Conservation (phyloP, 2,888 invertebrate species). For the Bursaphelenchus okinawaensis region DNA sequence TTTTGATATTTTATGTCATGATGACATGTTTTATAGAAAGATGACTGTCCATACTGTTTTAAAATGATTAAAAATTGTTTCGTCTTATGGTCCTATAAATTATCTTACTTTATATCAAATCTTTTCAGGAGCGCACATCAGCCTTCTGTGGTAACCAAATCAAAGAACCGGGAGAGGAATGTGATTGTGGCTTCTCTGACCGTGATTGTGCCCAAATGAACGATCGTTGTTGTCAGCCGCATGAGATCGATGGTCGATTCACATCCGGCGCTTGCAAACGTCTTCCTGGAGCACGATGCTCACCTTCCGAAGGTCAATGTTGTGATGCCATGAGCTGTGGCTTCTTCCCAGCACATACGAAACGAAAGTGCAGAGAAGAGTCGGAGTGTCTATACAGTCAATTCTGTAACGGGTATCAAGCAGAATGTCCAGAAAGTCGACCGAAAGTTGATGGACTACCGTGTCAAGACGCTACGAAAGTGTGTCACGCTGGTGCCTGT, state of each 20-base stretch:
- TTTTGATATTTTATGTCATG: not conserved
- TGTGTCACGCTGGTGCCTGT: conserved; percentile 76
- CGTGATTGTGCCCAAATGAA: conserved; percentile 70
- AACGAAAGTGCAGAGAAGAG: conserved; percentile 60
- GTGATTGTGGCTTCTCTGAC: conserved; percentile 81
- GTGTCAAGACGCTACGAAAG: conserved; percentile 89
- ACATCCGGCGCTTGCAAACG: conserved; percentile 66
- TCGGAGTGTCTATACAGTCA: conserved; percentile 51
- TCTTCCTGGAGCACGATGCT: conserved; percentile 40
- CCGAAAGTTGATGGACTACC: conserved; percentile 84
- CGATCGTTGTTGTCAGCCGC: conserved; percentile 78
- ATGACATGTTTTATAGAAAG: not conserved
- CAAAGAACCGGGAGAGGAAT: conserved; percentile 93
- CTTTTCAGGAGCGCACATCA: conserved; percentile 73
- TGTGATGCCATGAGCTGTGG: conserved; percentile 79
- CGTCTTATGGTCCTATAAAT: too few relatives aligned
- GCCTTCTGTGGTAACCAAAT: conserved; percentile 99
- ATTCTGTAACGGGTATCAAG: conserved; percentile 61
- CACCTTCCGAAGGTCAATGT: conserved; percentile 93
- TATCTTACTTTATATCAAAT: too few relatives aligned
- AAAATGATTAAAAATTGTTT: too few relatives aligned
- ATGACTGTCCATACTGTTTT: not conserved
- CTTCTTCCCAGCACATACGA: conserved; percentile 56
- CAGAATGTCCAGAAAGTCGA: conserved; percentile 79
- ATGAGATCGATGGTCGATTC: conserved; percentile 37